Conservation (phyloP, 2,888 invertebrate species). For the Ochlodes sylvanus region DNA sequence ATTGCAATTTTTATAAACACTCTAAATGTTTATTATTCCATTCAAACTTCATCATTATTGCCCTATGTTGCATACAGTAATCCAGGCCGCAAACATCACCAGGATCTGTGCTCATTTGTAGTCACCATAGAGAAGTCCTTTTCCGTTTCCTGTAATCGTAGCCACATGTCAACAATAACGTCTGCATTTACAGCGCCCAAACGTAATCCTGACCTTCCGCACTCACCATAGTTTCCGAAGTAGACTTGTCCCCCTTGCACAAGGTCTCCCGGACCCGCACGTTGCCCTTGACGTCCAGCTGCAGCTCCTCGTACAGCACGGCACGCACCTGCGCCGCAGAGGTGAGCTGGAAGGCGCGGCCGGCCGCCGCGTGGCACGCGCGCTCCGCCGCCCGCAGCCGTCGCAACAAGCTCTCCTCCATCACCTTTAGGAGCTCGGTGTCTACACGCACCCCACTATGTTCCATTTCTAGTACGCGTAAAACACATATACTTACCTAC, state of each 20-base stretch:
- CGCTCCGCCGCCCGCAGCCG: conserved; percentile 63
- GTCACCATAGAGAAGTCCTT: no score
- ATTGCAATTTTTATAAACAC: no score
- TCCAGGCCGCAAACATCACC: no score
- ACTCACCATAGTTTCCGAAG: conserved; percentile 73
- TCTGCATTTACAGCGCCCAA: no score
- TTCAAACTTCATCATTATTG: no score
- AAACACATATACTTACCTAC: no score
- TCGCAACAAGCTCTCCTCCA: conserved; percentile 60
- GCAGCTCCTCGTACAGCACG: conserved; percentile 75
- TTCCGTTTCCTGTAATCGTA: no score
- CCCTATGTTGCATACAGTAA: no score
- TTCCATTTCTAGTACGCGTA: conserved; percentile 69
- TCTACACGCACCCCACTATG: conserved; percentile 66
- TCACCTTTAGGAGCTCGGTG: conserved; percentile 58
- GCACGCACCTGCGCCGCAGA: conserved; percentile 71
- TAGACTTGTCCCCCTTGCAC: conserved; percentile 70
- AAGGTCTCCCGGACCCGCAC: conserved; percentile 68
- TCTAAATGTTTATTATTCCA: no score
- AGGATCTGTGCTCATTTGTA: no score
- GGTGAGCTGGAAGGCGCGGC: conserved; percentile 69
- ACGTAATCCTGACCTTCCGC: not conserved
- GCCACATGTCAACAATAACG: no score
- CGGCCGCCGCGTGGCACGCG: conserved; percentile 68
- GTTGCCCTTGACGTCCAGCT: conserved; percentile 66